These are phyloP conservation scores for Acanthiza pusilla DNA, from an alignment of 2,797 vertebrate genomes.

Conservation along the genomic window DNA sequence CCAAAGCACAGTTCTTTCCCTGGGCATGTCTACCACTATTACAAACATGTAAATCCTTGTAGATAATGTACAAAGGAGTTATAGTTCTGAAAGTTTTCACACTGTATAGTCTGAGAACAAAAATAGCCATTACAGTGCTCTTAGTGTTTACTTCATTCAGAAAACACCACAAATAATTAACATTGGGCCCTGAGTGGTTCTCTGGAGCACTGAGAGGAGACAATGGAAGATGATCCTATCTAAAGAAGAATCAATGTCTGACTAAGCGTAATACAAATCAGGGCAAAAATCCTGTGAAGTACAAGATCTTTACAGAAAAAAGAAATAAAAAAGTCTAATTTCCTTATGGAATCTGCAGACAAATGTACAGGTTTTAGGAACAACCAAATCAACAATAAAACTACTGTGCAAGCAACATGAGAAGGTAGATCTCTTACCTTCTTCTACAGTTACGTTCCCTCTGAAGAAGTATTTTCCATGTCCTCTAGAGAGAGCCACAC, in stretches of 20 bases:
- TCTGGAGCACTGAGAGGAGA: not conserved
- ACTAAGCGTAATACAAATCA: not conserved
- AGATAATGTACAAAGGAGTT: not conserved
- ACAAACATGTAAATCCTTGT: not conserved
- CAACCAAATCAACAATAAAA: not conserved
- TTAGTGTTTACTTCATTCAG: not conserved
- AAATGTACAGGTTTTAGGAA: not conserved
- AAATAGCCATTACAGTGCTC: not conserved
- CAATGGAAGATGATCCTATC: not conserved
- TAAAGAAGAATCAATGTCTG: not conserved
- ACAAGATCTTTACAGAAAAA: not conserved
- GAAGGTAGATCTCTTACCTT: conserved; percentile 80
- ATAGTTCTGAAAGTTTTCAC: not conserved
- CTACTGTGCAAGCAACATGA: not conserved
- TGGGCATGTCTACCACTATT: not conserved
- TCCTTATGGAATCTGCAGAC: not conserved
- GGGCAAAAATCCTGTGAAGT: not conserved
- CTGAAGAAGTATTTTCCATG: conserved; percentile 96
- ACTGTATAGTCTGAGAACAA: not conserved
- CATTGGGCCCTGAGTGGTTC: not conserved
- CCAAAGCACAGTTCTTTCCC: not conserved
- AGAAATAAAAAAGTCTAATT: not conserved
- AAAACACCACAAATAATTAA: not conserved
- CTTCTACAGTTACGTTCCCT: conserved; percentile 93
- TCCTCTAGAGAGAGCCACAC: conserved; percentile 94